These are phyloP conservation scores for Tarsius wallacei DNA, from an alignment of 2,797 vertebrate genomes.

Conservation along the genomic window DNA sequence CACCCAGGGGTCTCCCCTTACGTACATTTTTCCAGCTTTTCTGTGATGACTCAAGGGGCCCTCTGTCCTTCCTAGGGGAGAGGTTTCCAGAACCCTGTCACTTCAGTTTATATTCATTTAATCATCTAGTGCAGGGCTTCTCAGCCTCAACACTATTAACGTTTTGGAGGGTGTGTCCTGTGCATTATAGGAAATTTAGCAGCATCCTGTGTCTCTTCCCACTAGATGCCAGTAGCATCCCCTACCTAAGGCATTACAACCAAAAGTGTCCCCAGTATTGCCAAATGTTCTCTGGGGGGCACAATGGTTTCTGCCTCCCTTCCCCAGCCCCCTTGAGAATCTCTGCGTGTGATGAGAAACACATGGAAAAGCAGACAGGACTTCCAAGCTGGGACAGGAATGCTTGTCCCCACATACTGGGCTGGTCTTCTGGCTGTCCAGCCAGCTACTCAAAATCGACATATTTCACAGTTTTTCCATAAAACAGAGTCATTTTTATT, in stretches of 20 bases:
- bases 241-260: background rate
- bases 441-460: background rate
- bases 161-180: background rate
- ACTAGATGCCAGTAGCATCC: background rate
- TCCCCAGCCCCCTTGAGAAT: background rate
- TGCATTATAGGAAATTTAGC: background rate
- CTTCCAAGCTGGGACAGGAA: background rate
- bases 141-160: background rate
- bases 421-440: background rate
- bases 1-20: background rate
- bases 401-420: background rate
- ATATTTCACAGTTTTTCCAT: conserved; percentile 1
- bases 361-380: background rate
- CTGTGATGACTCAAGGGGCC: background rate
- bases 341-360: background rate
- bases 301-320: background rate
- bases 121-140: background rate
- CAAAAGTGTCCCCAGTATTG: background rate
- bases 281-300: background rate
- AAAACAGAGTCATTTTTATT: conserved; percentile 15
- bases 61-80: background rate
- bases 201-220: background rate
- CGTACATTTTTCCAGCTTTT: background rate
- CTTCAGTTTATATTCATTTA: background rate
- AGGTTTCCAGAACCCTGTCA: background rate